Percentiles rank a stretch among this genome's conserved stretches.
Conservation (phyloP, 2,888 invertebrate genomes). For the Netelia melanura region DNA sequence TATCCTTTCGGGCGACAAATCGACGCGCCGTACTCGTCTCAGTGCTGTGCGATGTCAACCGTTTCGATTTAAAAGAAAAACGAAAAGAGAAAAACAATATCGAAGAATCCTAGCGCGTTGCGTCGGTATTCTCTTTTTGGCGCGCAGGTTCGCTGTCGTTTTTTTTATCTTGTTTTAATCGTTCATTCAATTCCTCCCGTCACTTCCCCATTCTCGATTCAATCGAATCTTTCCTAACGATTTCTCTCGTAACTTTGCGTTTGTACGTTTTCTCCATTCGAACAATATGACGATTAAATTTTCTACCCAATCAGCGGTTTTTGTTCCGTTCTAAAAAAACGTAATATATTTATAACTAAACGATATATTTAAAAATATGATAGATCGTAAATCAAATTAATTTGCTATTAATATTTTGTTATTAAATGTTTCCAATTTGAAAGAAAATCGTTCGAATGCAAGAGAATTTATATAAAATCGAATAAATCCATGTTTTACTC, state of each 20-base stretch:
- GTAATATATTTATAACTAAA: too few species aligned
- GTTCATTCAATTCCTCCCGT: conserved; percentile 32
- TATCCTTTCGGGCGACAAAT: conserved; percentile 71
- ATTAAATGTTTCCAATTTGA: background rate
- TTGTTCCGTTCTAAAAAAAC: too few species aligned
- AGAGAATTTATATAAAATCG: background rate
- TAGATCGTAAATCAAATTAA: too few species aligned
- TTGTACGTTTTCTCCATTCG: background rate
- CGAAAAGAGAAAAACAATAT: background rate
- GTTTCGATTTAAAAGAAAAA: background rate
- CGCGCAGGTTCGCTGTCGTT: background rate
- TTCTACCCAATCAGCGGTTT: too few species aligned
- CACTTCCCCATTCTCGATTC: conserved; percentile 25
- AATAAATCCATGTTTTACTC: background rate
- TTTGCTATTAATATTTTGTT: too few species aligned
- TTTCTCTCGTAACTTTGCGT: conserved; percentile 21
- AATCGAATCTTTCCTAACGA: conserved; percentile 15
- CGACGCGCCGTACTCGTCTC: conserved; percentile 59
- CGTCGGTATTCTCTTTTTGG: conserved; percentile 34
- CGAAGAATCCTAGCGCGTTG: conserved; percentile 10
- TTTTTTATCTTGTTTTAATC: conserved; percentile 1
- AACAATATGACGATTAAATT: too few species aligned
- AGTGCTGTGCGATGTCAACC: background rate
- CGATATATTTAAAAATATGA: too few species aligned
- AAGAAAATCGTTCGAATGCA: background rate